These are phyloP conservation scores for Eulemur rubriventer DNA, from an alignment of 2,797 vertebrate genomes.

Conservation along the genomic window DNA sequence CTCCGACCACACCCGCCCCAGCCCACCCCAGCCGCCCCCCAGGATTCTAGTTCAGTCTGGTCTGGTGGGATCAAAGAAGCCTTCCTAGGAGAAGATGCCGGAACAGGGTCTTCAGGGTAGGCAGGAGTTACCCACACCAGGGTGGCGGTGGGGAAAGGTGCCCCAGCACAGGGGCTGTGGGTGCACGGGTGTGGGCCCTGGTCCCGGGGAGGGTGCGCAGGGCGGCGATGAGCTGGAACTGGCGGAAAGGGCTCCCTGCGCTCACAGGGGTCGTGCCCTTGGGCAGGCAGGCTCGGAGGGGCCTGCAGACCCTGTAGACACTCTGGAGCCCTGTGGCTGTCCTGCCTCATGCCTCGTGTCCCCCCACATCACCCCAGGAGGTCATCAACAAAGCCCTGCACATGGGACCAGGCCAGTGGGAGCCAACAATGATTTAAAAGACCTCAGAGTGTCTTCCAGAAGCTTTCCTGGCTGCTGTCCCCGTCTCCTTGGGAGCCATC, in stretches of 20 bases:
- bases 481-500: not conserved
- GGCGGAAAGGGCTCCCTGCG: rapidly evolving
- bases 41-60: slow-evolving; percentile 27
- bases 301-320: rapidly evolving
- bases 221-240: not conserved
- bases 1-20: rapidly evolving
- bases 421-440: not conserved
- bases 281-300: rapidly evolving
- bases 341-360: not conserved
- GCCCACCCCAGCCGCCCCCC: not conserved
- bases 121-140: not conserved
- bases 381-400: too few species aligned
- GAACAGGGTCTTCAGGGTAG: not conserved
- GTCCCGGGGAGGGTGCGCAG: not conserved
- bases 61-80: not conserved
- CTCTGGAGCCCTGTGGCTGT: rapidly evolving
- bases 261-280: rapidly evolving
- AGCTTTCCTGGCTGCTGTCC: not conserved
- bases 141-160: rapidly evolving
- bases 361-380: not conserved
- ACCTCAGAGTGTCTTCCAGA: not conserved
- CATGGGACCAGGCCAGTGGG: rapidly evolving
- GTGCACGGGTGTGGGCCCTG: not conserved
- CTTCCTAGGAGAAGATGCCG: not conserved
- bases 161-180: not conserved